Evolutionary conservation across 2,797 vertebrate genomes (phyloP), one percentile per base, ranked within the genome.

Genomic region (Microchirus variegatus): DNA sequence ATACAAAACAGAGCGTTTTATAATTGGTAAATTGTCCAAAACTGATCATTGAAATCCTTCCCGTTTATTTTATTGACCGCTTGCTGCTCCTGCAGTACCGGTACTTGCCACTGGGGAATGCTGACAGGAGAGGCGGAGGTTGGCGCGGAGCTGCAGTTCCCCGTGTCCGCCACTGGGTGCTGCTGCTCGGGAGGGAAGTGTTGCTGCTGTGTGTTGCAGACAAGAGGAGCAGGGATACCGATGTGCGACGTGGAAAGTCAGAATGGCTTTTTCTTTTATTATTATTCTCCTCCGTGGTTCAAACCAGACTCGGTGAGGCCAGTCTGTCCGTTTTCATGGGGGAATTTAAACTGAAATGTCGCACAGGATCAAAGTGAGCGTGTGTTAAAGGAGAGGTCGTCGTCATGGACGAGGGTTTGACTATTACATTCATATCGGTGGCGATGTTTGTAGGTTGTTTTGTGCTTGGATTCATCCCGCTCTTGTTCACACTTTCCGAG

Each of bases 391-490:
- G 31, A 19, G 4, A 5, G 10, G 44, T 3, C 35, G 41, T 17
- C 57, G 71, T 19, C 68, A 95, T 95, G 94, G 93, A 95, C 64
- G 94, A 90, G 1, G 92, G 87, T 0, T 7, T 91, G 37, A 82
- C 77, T 36, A 79, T 95, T 45, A 81, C 92, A 72, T 75, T 91
- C 4, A 81, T 94, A 22, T 95, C 93, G 10, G 77, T 87, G 3
- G 91, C 87, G 17, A 95, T 94, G 94, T 95, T 95, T 75, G 16
- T 92, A 6, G 94, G 94, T 5, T 92, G 90, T 65, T 93, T 93
- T 60, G 1, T 92, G 0, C 82, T 95, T 1, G 94, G 94, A 54
- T 83, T 94, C 58, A 88, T 94, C 50, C 94, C 94, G 1, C 81
- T 95, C 13, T 61, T 92, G 53, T 80, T 93, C 61, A 86, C 57